phyloP scores from a whole-genome alignment of 2,888 invertebrate species.

The Lasioglossum leucozonium region DNA sequence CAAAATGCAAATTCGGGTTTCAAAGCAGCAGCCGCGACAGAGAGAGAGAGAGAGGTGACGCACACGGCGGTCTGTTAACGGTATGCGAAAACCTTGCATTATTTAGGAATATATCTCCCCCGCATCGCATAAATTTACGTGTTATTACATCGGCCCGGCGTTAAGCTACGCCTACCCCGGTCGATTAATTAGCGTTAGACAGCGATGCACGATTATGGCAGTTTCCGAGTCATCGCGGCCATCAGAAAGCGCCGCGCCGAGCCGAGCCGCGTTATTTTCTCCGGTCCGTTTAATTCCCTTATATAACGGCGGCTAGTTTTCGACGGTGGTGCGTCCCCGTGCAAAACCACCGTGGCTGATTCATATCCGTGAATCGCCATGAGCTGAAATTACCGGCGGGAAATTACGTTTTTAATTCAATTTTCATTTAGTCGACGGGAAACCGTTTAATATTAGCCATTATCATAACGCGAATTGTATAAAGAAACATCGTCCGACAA shows the following conservation, averaged over 20 bases:
- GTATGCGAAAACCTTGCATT: slow-evolving; percentile 30
- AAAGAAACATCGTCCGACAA: not conserved
- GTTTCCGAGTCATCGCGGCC: slow-evolving; percentile 21
- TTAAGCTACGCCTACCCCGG: slow-evolving; percentile 41
- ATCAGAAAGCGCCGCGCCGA: not conserved
- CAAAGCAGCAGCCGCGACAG: not conserved
- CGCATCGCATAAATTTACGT: slow-evolving; percentile 54
- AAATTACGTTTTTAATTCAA: slow-evolving; percentile 6
- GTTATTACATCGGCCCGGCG: slow-evolving; percentile 52
- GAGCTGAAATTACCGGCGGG: not conserved
- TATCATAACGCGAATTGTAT: not conserved
- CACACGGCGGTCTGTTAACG: not conserved
- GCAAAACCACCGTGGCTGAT: not conserved
- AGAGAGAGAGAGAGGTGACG: not conserved
- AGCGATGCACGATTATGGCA: slow-evolving; percentile 44
- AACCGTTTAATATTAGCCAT: not conserved
- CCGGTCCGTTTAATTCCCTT: not conserved
- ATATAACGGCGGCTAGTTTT: not conserved
- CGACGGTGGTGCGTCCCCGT: not conserved
- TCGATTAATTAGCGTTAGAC: slow-evolving; percentile 59
- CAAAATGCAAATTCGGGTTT: not conserved
- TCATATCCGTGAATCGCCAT: not conserved
- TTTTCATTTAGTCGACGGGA: not conserved
- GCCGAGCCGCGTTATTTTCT: not conserved
- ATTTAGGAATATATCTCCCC: slow-evolving; percentile 47